Evolutionary conservation across 2,113 vertebrate species (phyloP), one percentile per base, ranked within the genome.

Genomic region (Platichthys flesus): DNA sequence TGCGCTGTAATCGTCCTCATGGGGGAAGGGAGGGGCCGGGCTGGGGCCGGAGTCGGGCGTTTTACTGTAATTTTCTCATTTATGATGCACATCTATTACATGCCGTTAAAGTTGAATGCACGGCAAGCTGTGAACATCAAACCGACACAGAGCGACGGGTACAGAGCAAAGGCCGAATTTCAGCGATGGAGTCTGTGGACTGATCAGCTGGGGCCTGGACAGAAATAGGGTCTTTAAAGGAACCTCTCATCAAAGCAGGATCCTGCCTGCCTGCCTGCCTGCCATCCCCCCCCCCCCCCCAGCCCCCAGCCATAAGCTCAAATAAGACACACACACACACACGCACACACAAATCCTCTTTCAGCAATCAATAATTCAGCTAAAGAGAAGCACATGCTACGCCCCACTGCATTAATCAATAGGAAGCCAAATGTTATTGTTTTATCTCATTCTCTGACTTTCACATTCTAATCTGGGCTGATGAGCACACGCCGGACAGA

Each of bases 401-500:
- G 81, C 92, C 87, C 88, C 81, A 59, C 88, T 89, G 91, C 88
- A 88, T 90, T 88, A 87, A 92, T 93, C 93, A 89, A 93, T 93
- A 91, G 79, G 78, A 89, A 89, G 88, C 89, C 91, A 90, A 91
- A 90, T 90, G 90, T 91, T 94, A 92, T 93, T 89, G 91, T 94
- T 94, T 92, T 89, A 89, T 91, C 90, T 90, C 85, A 84, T 91
- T 89, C 75, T 85, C 77, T 79, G 87, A 91, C 90, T 91, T 89
- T 88, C 71, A 87, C 88, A 89, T 92, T 85, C 68, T 92, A 91
- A 92, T 91, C 82, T 84, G 78, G 78, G 61, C 45, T 78, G 80
- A 86, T 79, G 59, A 74, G 85, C 67, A 81, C 71, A 77, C 58
- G 66, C 67, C 51, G 83, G 71, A 70, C 61, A 61, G 74, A 67